phyloP scores from a whole-genome alignment of 2,888 invertebrate genomes.

The Coenonympha glycerion region DNA sequence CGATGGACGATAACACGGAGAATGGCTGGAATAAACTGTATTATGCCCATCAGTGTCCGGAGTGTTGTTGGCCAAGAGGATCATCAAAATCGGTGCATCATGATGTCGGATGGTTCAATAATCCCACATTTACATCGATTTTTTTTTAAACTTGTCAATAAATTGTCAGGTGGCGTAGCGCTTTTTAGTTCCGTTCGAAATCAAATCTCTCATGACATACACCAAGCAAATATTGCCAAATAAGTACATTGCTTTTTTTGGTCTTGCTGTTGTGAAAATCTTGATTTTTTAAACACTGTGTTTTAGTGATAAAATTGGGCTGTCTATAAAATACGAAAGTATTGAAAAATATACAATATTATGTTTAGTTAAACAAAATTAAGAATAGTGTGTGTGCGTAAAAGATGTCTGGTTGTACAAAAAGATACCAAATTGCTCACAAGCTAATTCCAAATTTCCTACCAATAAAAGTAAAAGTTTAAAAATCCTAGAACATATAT shows the following conservation, averaged over 20 bases:
- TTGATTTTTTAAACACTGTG: not conserved
- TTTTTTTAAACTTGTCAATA: constrained; percentile 11
- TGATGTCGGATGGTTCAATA: constrained; percentile 22
- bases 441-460: too few relatives aligned
- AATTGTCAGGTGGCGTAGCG: constrained; percentile 73
- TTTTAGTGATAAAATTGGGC: not conserved
- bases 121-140: constrained; percentile 8
- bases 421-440: too few relatives aligned
- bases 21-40: constrained; percentile 70
- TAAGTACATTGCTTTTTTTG: constrained; percentile 23
- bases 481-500: too few relatives aligned
- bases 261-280: constrained; percentile 19
- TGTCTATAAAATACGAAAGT: constrained; percentile 19
- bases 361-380: not conserved
- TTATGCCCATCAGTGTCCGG: constrained; percentile 73
- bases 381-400: too few relatives aligned
- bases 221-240: constrained; percentile 70
- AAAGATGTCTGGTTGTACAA: too few relatives aligned
- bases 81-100: constrained; percentile 39
- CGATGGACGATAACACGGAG: constrained; percentile 29
- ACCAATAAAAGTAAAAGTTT: too few relatives aligned
- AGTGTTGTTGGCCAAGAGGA: constrained; percentile 69
- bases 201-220: constrained; percentile 72
- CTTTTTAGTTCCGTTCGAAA: constrained; percentile 41
- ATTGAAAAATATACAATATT: not conserved